These are phyloP conservation scores for Potorous gilbertii DNA, from an alignment of 2,797 vertebrate species.

Conservation along the genomic window DNA sequence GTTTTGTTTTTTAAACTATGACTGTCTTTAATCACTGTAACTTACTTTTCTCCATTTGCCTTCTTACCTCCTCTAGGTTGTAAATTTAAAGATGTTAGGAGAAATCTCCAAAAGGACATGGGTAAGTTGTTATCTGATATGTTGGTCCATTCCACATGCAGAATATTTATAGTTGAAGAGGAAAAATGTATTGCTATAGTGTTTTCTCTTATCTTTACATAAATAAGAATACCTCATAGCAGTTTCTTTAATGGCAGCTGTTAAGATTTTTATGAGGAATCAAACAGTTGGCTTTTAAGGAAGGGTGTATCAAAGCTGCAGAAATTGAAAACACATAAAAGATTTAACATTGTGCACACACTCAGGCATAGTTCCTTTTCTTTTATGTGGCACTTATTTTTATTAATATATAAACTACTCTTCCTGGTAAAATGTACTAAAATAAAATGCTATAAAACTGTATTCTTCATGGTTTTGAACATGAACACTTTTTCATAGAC, in stretches of 20 bases:
- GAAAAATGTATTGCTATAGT: neutral
- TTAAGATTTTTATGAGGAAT: constrained; percentile 48
- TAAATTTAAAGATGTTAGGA: constrained; percentile 92
- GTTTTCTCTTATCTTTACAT: neutral
- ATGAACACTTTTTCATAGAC: constrained; percentile 1
- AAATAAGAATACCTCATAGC: constrained; percentile 19
- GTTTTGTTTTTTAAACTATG: neutral
- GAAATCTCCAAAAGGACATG: constrained; percentile 91
- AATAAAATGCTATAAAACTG: constrained; percentile 12
- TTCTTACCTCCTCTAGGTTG: constrained; percentile 86
- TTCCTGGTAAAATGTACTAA: constrained; percentile 17
- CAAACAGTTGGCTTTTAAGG: constrained; percentile 16
- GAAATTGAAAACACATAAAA: neutral
- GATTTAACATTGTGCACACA: constrained; percentile 12
- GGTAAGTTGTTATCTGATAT: constrained; percentile 84
- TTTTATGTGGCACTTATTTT: neutral
- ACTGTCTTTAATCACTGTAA: constrained; percentile 29
- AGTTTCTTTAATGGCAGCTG: constrained; percentile 39
- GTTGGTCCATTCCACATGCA: neutral
- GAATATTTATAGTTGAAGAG: constrained; percentile 40
- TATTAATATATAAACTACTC: neutral
- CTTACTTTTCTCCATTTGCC: constrained; percentile 59
- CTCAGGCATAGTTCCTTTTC: constrained; percentile 26
- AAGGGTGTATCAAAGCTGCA: neutral
- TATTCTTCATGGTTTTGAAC: constrained; percentile 9